Percentiles rank a stretch among this genome's conserved stretches.
phyloP scores from a whole-genome alignment of 2,888 invertebrate genomes.

The Synanthedon formicaeformis region DNA sequence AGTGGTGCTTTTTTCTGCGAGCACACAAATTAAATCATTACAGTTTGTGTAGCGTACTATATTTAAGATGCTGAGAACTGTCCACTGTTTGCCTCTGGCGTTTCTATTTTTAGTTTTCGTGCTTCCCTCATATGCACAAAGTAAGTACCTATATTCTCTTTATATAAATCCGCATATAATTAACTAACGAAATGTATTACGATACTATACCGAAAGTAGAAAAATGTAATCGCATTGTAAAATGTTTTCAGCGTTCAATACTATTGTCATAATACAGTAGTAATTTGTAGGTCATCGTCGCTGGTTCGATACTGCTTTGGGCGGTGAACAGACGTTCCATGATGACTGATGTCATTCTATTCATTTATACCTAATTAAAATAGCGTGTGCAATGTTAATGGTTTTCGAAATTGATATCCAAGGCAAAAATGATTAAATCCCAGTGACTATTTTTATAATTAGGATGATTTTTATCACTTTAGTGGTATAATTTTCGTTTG shows the following conservation, averaged over 20 bases:
- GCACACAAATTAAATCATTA: neutral
- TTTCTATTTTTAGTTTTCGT: conserved; percentile 46
- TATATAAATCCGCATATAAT: neutral
- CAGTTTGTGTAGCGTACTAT: conserved; percentile 1
- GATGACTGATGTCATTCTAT: conserved; percentile 12
- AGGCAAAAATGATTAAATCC: too few relatives aligned
- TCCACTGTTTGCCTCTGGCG: conserved; percentile 18
- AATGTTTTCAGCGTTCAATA: neutral
- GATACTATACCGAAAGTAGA: neutral
- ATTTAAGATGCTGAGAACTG: conserved; percentile 13
- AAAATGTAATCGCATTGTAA: neutral
- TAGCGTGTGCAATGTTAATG: too few relatives aligned
- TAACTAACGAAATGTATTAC: neutral
- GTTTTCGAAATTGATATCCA: too few relatives aligned
- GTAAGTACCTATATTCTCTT: conserved; percentile 26
- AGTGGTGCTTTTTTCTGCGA: neutral
- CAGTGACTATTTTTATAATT: too few relatives aligned
- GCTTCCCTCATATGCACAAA: conserved; percentile 39
- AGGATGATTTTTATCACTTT: too few relatives aligned
- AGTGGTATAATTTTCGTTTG: too few relatives aligned
- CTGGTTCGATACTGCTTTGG: conserved; percentile 1
- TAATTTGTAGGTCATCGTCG: conserved; percentile 11
- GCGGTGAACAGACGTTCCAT: conserved; percentile 2
- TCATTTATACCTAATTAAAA: too few relatives aligned
- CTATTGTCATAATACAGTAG: neutral